These are phyloP conservation scores for Lepeophtheirus nordmannii DNA, from an alignment of 2,888 invertebrate genomes.

Conservation along the genomic window DNA sequence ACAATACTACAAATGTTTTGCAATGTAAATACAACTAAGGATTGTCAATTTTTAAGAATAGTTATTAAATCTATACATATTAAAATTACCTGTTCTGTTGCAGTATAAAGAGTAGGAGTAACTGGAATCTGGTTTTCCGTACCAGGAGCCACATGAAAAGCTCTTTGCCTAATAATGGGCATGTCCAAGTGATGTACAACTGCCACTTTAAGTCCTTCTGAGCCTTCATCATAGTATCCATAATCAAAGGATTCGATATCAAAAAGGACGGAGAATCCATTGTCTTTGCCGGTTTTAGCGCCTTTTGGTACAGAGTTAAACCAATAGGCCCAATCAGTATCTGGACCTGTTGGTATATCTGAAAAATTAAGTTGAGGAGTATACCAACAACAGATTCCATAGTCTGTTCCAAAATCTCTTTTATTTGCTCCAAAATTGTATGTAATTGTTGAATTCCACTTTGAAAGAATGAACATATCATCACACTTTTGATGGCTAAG, in stretches of 20 bases:
- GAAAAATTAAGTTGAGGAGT: constrained; percentile 25
- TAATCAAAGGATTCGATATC: constrained; percentile 25
- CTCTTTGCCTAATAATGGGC: constrained; percentile 25
- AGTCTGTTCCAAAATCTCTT: constrained; percentile 25
- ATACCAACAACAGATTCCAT: constrained; percentile 25
- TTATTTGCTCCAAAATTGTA: constrained; percentile 20
- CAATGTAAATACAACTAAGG: too few relatives aligned
- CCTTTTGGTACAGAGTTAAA: constrained; percentile 21
- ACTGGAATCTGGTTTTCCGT: constrained; percentile 24
- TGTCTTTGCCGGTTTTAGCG: constrained; percentile 25
- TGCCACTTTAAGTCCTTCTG: constrained; percentile 24
- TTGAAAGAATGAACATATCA: constrained; percentile 24
- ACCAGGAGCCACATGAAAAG: constrained; percentile 25
- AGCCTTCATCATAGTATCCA: constrained; percentile 25
- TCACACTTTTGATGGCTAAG: constrained; percentile 23
- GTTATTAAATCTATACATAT: too few relatives aligned
- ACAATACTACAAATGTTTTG: too few relatives aligned
- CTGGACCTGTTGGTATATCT: constrained; percentile 16
- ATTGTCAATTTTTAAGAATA: too few relatives aligned
- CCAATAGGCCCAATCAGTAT: constrained; percentile 24
- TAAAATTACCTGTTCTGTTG: constrained; percentile 18
- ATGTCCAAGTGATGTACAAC: constrained; percentile 24
- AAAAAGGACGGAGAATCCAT: constrained; percentile 24
- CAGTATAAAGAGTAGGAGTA: constrained; percentile 22
- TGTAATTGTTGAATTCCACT: constrained; percentile 23